Percentiles rank a stretch among this genome's conserved stretches.
These are phyloP conservation scores for Electrophaes corylata DNA, from an alignment of 2,888 invertebrate genomes.

Conservation along the genomic window DNA sequence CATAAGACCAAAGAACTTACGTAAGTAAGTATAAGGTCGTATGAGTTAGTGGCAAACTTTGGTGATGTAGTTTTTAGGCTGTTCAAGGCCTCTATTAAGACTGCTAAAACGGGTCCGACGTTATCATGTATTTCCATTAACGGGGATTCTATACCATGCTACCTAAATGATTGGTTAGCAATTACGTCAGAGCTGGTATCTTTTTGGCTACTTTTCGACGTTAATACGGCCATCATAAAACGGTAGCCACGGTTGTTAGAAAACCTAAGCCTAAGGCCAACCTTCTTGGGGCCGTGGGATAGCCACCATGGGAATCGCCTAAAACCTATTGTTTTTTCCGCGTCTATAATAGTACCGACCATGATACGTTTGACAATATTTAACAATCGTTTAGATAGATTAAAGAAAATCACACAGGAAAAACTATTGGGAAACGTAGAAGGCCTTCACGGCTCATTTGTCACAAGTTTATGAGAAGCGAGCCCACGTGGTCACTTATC, in stretches of 20 bases:
- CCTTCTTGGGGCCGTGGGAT: constrained; percentile 62
- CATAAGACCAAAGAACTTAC: neutral
- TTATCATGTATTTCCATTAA: no score
- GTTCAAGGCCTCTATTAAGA: no score
- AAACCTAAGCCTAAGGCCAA: constrained; percentile 26
- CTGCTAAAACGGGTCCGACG: no score
- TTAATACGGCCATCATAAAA: neutral
- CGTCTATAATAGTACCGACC: constrained; percentile 28
- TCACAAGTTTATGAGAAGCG: constrained; percentile 3
- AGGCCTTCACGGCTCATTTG: constrained; percentile 13
- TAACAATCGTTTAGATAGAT: constrained; percentile 37
- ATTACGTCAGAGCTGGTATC: neutral
- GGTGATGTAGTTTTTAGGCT: no score
- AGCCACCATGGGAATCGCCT: constrained; percentile 54
- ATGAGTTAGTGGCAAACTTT: no score
- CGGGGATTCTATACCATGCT: no score
- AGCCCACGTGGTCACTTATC: neutral
- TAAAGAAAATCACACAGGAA: constrained; percentile 19
- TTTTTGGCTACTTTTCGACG: neutral
- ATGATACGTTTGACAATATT: constrained; percentile 31
- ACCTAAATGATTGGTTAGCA: no score
- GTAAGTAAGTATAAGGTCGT: no score
- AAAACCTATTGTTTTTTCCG: constrained; percentile 54
- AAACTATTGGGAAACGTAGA: constrained; percentile 7
- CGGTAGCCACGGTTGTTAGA: neutral